A percentile compares a stretch with the other conserved stretches of the same genome.
These are phyloP conservation scores for Osmerus mordax DNA, from an alignment of 2,113 vertebrate species.

Conservation along the genomic window DNA sequence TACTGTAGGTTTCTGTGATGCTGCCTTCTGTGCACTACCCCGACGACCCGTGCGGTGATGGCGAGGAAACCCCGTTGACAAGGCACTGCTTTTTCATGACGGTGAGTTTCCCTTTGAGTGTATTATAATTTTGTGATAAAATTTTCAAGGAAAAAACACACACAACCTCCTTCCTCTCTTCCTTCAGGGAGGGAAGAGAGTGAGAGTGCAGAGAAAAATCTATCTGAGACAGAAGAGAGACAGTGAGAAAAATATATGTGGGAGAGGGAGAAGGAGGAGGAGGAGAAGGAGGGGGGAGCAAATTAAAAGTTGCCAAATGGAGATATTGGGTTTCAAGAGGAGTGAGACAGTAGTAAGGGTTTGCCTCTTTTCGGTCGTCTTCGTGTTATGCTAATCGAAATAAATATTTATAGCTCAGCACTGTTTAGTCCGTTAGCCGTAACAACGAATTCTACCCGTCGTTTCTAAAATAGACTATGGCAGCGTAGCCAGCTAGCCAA, in stretches of 20 bases:
- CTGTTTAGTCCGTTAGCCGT: constrained; percentile 48
- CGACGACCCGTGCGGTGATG: constrained; percentile 97
- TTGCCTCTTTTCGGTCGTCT: constrained; percentile 73
- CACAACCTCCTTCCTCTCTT: constrained; percentile 92
- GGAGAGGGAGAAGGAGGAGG: constrained; percentile 80
- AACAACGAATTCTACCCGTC: constrained; percentile 47
- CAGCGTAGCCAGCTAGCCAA: constrained; percentile 62
- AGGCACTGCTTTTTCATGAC: constrained; percentile 99
- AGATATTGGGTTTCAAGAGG: constrained; percentile 99
- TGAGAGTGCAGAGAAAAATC: constrained; percentile 83
- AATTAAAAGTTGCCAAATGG: constrained; percentile 99
- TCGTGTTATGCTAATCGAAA: constrained; percentile 76
- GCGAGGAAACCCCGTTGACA: constrained; percentile 99
- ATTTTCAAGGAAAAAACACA: constrained; percentile 99
- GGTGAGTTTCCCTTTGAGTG: constrained; percentile 99
- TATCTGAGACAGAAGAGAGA: constrained; percentile 87
- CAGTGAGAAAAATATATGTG: constrained; percentile 82
- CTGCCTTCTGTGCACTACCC: constrained; percentile 69
- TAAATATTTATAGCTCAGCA: constrained; percentile 66
- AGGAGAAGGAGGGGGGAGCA: constrained; percentile 84
- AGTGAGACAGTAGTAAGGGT: constrained; percentile 81
- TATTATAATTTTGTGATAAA: constrained; percentile 99
- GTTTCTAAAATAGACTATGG: constrained; percentile 50
- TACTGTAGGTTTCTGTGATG: constrained; percentile 35
- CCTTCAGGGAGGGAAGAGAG: constrained; percentile 92